These are phyloP conservation scores for Acrocyrtus sp. DNA, from an alignment of 2,888 invertebrate genomes.

Conservation along the genomic window DNA sequence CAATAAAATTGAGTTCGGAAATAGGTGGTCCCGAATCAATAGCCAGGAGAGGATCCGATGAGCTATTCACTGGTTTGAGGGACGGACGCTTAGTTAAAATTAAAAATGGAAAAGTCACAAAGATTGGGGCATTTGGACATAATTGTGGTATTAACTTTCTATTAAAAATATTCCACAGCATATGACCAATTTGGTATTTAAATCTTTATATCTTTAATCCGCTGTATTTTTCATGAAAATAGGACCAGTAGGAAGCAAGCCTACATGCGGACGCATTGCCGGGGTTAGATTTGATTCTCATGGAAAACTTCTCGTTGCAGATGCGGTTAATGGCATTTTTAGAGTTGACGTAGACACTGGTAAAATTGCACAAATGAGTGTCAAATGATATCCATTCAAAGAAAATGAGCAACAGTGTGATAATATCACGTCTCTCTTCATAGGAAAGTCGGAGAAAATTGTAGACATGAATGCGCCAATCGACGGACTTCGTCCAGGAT, in stretches of 20 bases:
- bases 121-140: slow-evolving; percentile 30
- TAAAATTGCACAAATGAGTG: slow-evolving; percentile 67
- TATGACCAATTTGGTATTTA: neutral
- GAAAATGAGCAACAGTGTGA: too few relatives aligned
- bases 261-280: slow-evolving; percentile 84
- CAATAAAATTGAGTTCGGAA: slow-evolving; percentile 73
- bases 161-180: neutral
- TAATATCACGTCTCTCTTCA: neutral
- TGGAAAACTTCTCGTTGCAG: slow-evolving; percentile 77
- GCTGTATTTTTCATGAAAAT: neutral
- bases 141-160: slow-evolving; percentile 37
- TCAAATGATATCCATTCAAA: too few relatives aligned
- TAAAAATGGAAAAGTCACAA: slow-evolving; percentile 72
- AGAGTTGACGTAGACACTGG: slow-evolving; percentile 81
- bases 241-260: neutral
- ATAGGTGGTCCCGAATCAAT: slow-evolving; percentile 85
- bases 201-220: neutral
- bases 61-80: slow-evolving; percentile 79
- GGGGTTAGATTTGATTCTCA: slow-evolving; percentile 81
- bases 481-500: slow-evolving; percentile 73
- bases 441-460: slow-evolving; percentile 65
- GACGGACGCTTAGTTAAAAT: slow-evolving; percentile 84
- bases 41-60: slow-evolving; percentile 74
- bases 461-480: slow-evolving; percentile 70
- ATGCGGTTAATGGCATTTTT: slow-evolving; percentile 90